phyloP scores from a whole-genome alignment of 2,113 vertebrate species.

The Pithys albifrons region DNA sequence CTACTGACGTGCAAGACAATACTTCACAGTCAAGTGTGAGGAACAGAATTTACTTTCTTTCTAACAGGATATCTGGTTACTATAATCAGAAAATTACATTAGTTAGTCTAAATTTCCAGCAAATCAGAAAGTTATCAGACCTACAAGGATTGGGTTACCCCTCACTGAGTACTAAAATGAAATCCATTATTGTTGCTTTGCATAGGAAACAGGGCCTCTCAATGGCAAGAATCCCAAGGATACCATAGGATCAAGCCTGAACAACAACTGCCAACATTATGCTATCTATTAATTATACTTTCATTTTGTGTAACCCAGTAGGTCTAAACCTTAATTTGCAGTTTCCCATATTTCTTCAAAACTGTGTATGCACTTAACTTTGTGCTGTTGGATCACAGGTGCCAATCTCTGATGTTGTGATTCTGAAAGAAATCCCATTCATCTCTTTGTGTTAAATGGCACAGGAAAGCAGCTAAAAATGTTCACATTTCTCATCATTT shows the following conservation, averaged over 20 bases:
- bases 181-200: neutral
- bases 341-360: neutral
- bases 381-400: neutral
- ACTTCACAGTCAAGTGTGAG: neutral
- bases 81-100: neutral
- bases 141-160: neutral
- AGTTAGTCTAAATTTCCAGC: neutral
- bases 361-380: neutral
- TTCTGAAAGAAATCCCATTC: neutral
- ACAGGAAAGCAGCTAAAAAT: neutral
- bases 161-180: neutral
- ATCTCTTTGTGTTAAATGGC: neutral
- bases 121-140: neutral
- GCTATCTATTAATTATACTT: neutral
- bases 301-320: neutral
- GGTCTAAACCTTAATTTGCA: neutral
- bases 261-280: neutral
- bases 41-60: neutral
- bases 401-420: neutral
- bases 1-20: neutral
- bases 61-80: neutral
- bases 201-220: neutral
- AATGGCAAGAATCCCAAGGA: neutral
- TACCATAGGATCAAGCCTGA: neutral
- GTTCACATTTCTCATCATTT: neutral